Evolutionary conservation across 2,888 invertebrate species (phyloP).

Genomic region (Spatulosminthurus flaviceps): DNA sequence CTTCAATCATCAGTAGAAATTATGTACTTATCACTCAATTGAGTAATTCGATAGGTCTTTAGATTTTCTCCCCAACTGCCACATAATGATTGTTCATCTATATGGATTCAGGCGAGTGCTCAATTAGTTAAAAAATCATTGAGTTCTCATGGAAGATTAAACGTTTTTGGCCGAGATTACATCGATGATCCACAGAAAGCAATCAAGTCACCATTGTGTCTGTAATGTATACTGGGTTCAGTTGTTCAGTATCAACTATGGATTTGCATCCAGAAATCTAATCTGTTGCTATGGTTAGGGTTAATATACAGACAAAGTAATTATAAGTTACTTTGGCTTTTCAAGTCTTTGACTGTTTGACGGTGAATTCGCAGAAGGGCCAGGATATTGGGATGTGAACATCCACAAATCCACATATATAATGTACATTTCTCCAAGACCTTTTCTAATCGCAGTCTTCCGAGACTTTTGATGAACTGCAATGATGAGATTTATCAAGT

Average conservation of each 20-base stretch:
- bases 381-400: no score
- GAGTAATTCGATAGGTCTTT: constrained; percentile 4
- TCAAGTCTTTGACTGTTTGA: no score
- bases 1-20: background rate
- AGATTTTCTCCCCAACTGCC: background rate
- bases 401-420: no score
- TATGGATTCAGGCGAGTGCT: background rate
- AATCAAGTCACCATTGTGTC: no score
- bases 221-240: no score
- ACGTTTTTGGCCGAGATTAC: background rate
- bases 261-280: no score
- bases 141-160: background rate
- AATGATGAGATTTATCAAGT: background rate
- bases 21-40: constrained; percentile 18
- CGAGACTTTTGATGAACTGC: background rate
- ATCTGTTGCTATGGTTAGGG: no score
- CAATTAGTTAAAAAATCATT: constrained; percentile 6
- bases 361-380: no score
- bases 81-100: background rate
- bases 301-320: no score
- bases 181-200: background rate
- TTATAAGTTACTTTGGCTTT: no score
- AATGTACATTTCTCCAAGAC: no score
- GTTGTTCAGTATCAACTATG: no score
- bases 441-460: background rate